Percentiles rank a stretch among this genome's conserved stretches.
phyloP scores from a whole-genome alignment of 2,113 vertebrate genomes.

The Anoura caudifer region DNA sequence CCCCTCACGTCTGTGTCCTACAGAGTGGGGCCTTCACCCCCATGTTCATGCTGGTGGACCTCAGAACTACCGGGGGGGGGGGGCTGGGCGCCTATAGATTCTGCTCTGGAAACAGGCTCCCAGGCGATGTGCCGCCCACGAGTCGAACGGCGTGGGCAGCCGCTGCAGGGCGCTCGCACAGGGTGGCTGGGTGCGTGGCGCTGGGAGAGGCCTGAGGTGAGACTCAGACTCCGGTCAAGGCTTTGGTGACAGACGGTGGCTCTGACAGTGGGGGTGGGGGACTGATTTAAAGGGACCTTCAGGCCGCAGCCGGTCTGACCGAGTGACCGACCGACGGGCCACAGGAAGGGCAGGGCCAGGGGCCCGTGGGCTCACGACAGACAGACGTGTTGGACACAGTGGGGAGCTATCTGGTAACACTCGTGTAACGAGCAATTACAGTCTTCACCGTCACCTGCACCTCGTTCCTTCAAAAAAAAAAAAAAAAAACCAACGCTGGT shows the following conservation, averaged over 20 bases:
- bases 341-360: neutral
- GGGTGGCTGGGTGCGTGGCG: neutral
- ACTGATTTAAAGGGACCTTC: neutral
- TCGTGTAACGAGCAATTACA: neutral
- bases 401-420: neutral
- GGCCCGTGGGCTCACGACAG: fast-evolving
- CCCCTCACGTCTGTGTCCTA: neutral
- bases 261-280: neutral
- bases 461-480: neutral
- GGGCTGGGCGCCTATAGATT: neutral
- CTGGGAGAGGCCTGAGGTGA: neutral
- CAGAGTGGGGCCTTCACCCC: neutral
- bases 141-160: neutral
- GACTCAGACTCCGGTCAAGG: neutral
- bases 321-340: neutral
- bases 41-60: neutral
- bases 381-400: neutral
- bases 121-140: neutral
- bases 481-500: too few species aligned
- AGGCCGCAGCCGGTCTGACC: too few species aligned
- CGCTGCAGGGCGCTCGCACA: neutral
- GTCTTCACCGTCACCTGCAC: neutral
- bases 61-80: neutral
- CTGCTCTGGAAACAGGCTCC: neutral
- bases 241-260: neutral